Evolutionary conservation across 2,113 vertebrate species (phyloP), one percentile per base, ranked within the genome.

Genomic region (Saccopteryx bilineata): DNA sequence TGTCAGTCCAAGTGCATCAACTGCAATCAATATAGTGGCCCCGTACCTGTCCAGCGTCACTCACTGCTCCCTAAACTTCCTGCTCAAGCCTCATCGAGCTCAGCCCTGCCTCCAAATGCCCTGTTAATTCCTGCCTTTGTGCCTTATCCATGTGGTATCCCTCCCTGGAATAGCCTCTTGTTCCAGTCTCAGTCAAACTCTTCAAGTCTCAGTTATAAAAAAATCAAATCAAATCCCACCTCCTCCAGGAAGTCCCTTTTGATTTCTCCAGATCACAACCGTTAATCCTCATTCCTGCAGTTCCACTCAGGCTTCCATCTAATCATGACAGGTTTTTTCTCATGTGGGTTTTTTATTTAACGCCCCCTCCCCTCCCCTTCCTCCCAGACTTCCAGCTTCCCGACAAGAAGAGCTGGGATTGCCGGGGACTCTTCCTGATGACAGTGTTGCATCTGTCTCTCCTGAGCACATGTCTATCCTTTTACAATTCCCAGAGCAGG

Each of bases 161-260:
- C 31, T 71, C 61, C 63, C 5, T n/a, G 50, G 8, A 63, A 21
- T 12, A 23, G 8, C 31, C 8, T 82, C 5, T 94, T 60, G 65
- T 13, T 39, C 39, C 39, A 39, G 28, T 24, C 4, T 61, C 48
- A n/a, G 61, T 93, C 26, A 46, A 75, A 48, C 54, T 90, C 48
- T 78, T 86, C 66, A 95, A 18, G 28, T 69, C 46, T 93, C 65
- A 94, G 33, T 60, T 63, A 88, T 88, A 91, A 9, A 79, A 87
- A 85, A 86, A 9, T 69, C 78, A 88, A 89, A 6, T 14, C 28
- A 66, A 66, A 92, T 7, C 5, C 24, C n/a, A 63, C n/a, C 50
- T 83, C 65, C n/a, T 68, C 33, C 39, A 78, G 48, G 24, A 97
- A 90, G 65, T 50, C 33, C 52, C 71, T 50, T 80, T 61, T 48